Conservation (phyloP, 2,113 vertebrate species). For the Enhydra lutris region DNA sequence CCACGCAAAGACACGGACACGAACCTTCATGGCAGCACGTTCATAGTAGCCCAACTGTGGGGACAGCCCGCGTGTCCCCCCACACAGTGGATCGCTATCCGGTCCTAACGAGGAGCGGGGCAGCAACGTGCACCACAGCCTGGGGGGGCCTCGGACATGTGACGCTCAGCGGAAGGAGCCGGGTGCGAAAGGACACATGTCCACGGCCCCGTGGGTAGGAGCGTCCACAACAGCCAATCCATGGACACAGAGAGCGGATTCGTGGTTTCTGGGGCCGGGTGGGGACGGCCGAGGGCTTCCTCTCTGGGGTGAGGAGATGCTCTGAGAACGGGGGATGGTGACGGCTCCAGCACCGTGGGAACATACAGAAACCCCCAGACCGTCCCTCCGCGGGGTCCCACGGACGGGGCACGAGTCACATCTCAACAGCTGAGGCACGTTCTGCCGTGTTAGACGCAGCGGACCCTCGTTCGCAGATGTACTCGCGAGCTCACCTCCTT, state of each 20-base stretch:
- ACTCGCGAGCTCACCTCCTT: accelerated
- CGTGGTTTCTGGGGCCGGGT: accelerated
- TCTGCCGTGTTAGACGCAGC: accelerated
- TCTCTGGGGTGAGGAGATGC: not conserved
- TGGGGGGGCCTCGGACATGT: accelerated
- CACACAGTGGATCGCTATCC: accelerated
- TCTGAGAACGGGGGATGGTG: accelerated
- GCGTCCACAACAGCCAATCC: too few species aligned
- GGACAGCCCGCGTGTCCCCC: accelerated
- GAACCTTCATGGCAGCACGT: accelerated
- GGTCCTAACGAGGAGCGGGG: accelerated
- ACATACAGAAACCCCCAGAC: accelerated
- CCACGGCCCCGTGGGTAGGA: accelerated
- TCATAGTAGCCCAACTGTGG: accelerated
- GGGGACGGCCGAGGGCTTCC: not conserved
- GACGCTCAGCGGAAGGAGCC: accelerated
- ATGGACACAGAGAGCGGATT: accelerated
- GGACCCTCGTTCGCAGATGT: not conserved
- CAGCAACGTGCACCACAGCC: accelerated
- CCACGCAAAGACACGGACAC: accelerated
- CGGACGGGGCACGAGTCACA: accelerated
- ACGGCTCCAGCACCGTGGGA: accelerated
- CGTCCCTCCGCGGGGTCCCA: accelerated
- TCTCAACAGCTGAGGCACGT: too few species aligned
- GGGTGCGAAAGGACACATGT: accelerated